Evolutionary conservation across 92 coral and sea anemone genomes (phyloP).

Genomic region (Epizoanthus scotinus): DNA sequence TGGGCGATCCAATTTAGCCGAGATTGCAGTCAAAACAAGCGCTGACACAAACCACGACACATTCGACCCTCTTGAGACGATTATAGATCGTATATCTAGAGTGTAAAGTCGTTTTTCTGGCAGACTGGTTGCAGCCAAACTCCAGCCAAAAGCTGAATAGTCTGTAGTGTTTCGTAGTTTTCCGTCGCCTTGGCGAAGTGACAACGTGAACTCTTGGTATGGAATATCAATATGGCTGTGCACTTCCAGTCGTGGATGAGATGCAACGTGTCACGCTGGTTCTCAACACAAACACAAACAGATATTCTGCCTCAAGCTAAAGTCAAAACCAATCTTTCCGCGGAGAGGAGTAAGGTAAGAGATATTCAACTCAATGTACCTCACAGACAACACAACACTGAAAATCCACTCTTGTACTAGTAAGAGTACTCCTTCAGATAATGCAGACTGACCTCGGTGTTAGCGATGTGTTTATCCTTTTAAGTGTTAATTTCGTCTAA

Average conservation of each 20-base stretch:
- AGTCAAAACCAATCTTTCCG: neutral
- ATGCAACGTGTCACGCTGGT: conserved; percentile 26
- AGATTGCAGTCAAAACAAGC: conserved; percentile 36
- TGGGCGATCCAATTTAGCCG: conserved; percentile 40
- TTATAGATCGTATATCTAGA: conserved; percentile 3
- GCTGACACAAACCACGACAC: conserved; percentile 42
- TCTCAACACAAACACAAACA: conserved; percentile 1
- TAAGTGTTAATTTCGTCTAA: neutral
- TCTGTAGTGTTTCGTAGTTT: conserved; percentile 15
- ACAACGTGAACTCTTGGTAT: neutral
- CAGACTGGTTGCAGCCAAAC: conserved; percentile 40
- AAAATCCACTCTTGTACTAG: neutral
- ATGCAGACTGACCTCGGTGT: conserved; percentile 6
- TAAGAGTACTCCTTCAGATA: neutral
- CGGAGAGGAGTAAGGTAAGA: conserved; percentile 10
- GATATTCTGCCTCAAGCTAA: conserved; percentile 1
- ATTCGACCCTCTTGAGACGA: conserved; percentile 27
- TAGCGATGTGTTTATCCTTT: neutral
- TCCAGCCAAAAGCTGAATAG: conserved; percentile 25
- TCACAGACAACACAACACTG: neutral
- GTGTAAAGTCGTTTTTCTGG: neutral
- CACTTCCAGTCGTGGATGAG: neutral
- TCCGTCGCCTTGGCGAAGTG: neutral
- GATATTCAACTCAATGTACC: neutral
- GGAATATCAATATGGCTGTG: neutral